A percentile compares a stretch with the other conserved stretches of the same genome.
Conservation (phyloP, 2,888 invertebrate genomes). For the Xylocampa areola region DNA sequence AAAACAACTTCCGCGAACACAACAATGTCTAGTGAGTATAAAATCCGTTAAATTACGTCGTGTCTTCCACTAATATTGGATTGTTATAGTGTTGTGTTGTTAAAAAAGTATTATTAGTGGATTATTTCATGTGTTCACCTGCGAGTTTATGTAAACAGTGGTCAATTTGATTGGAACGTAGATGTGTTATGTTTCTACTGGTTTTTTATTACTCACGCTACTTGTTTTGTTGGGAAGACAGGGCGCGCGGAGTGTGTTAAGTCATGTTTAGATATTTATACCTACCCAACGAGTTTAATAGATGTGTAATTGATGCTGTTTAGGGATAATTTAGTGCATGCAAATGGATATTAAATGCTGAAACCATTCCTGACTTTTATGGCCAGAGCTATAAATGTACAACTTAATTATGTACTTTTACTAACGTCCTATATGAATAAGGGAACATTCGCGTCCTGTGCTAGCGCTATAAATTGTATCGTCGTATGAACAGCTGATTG, state of each 20-base stretch:
- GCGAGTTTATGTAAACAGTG: conserved; percentile 49
- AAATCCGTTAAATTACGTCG: neutral
- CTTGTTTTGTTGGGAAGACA: conserved; percentile 4
- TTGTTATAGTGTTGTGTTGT: conserved; percentile 1
- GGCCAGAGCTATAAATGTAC: too few species aligned
- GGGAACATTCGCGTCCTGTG: too few species aligned
- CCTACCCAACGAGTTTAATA: neutral
- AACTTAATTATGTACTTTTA: too few species aligned
- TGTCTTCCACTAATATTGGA: neutral
- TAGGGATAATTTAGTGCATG: neutral
- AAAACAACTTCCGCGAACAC: conserved; percentile 22
- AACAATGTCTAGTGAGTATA: conserved; percentile 48
- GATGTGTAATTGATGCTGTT: neutral
- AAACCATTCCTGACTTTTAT: neutral
- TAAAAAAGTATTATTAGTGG: conserved; percentile 10
- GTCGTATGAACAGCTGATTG: too few species aligned
- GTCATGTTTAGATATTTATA: neutral
- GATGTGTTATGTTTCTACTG: conserved; percentile 35
- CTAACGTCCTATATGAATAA: too few species aligned
- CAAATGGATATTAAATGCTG: neutral
- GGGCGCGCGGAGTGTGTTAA: neutral
- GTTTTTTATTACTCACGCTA: conserved; percentile 32
- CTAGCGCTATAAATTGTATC: too few species aligned
- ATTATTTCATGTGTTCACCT: conserved; percentile 29
- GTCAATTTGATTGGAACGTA: conserved; percentile 31